Conservation (phyloP, 2,797 vertebrate species). For the Pitangus sulphuratus region DNA sequence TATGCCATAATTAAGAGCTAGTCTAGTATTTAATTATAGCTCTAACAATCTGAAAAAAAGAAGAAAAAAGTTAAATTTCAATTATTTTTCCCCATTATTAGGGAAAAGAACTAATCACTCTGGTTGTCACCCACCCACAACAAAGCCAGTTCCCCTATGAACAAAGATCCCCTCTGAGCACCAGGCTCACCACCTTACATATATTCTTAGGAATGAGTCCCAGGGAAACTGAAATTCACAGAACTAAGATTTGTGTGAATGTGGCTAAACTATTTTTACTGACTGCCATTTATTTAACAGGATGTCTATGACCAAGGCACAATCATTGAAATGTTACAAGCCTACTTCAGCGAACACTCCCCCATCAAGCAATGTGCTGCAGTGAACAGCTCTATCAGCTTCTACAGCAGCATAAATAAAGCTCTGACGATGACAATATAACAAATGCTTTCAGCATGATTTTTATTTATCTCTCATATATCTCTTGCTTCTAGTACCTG, state of each 20-base stretch:
- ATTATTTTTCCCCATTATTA: too few relatives aligned
- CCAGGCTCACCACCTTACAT: neutral
- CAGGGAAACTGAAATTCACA: neutral
- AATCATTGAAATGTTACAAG: neutral
- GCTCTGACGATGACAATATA: neutral
- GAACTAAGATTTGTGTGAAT: neutral
- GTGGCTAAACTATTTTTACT: neutral
- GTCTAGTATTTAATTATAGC: neutral
- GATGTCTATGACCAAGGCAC: neutral
- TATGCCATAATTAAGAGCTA: neutral
- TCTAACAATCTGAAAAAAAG: neutral
- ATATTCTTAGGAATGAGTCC: neutral
- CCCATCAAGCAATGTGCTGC: neutral
- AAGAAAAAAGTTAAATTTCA: neutral
- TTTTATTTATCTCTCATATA: neutral
- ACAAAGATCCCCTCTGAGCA: neutral
- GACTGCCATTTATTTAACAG: neutral
- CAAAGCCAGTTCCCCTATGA: neutral
- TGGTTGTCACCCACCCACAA: neutral
- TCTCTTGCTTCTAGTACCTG: neutral
- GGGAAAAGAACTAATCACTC: neutral
- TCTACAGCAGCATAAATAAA: neutral
- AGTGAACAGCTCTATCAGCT: neutral
- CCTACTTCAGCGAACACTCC: neutral
- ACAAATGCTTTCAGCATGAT: neutral